Evolutionary conservation across 2,797 vertebrate genomes (phyloP), one percentile per base, ranked within the genome.

Genomic region (Acanthurus lineatus): DNA sequence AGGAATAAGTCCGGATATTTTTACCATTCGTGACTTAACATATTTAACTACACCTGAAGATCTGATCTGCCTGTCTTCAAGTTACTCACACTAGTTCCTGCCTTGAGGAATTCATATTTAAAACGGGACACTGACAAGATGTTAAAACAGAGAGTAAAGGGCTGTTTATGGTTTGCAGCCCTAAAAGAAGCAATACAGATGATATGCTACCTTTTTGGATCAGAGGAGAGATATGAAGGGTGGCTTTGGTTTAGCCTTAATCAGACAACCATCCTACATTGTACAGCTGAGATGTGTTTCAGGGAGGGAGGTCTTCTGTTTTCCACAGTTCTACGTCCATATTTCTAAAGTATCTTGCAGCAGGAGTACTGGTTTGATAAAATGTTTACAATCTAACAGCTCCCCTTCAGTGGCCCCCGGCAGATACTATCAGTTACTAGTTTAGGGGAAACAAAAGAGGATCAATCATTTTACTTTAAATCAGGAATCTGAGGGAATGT

Each of bases 181-280:
- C 20, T 45, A 61, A 64, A 61, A 89, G 65, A 90, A 91, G 91
- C 92, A 93, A 92, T 92, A 92, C 80, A 2, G 68, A 47, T 76
- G 44, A 66, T 82, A 75, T 44, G 73, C 58, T 73, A 86, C 49
- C 54, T 67, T 86, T 86, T 83, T 48, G 28, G 77, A 45, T 83
- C 49, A 79, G 52, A 71, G 68, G 60, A 48, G 4, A 35, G 61
- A 56, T 58, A 58, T 70, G 16, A 20, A 40, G 47, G 65, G 48
- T 40, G 76, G 56, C 70, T 71, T 67, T 56, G 70, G 64, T 85
- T 20, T 42, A 81, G 83, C 86, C 88, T 86, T 89, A 90, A 91
- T 85, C 80, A 77, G 73, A 32, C 28, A 32, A 32, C 28, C 28
- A 83, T 85, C 62, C 73, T 49, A 59, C 44, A 76, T 72, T 58